Conservation (phyloP, 2,888 invertebrate genomes). For the Eupithecia vulgata region DNA sequence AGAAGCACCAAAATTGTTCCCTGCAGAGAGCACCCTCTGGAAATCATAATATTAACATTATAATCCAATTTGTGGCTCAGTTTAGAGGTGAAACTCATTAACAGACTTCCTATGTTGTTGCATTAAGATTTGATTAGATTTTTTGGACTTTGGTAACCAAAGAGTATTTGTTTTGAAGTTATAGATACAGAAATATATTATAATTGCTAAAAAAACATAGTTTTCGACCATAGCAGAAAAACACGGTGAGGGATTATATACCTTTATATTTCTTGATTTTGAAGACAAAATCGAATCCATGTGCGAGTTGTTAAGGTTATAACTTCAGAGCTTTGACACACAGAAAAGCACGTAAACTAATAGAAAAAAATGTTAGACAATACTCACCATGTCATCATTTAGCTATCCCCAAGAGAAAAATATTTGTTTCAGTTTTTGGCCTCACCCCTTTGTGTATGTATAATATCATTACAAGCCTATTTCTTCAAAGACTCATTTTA, state of each 20-base stretch:
- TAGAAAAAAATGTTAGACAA: no score
- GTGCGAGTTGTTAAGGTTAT: background rate
- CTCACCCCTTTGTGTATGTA: background rate
- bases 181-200: background rate
- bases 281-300: background rate
- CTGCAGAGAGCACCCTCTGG: slow-evolving; percentile 63
- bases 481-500: background rate
- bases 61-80: slow-evolving; percentile 77
- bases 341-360: no score
- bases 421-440: background rate
- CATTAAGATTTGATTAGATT: slow-evolving; percentile 64
- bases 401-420: no score
- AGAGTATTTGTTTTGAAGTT: background rate
- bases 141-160: background rate
- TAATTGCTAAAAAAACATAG: background rate
- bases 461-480: background rate
- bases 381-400: no score
- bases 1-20: slow-evolving; percentile 65
- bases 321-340: background rate
- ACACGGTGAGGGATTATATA: background rate
- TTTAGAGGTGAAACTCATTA: slow-evolving; percentile 79
- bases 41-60: slow-evolving; percentile 80
- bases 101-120: slow-evolving; percentile 77
- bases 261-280: background rate
- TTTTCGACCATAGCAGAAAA: background rate